Percentiles rank a stretch among this genome's conserved stretches.
Conservation (phyloP, 2,113 vertebrate species). For the Eurystomus gularis region DNA sequence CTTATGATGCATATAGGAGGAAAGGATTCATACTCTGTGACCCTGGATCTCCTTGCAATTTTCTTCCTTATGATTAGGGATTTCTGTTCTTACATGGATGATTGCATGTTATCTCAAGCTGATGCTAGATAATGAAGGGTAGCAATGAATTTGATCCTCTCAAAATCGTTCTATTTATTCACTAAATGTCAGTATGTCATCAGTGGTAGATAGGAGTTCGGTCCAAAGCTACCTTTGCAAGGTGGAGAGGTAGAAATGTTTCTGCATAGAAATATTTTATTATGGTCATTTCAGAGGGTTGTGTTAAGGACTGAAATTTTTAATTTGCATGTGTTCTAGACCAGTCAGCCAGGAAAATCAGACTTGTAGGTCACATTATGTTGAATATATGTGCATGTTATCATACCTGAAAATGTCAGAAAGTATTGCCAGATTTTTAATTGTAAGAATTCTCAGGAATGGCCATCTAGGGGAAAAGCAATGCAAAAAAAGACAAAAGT, state of each 20-base stretch:
- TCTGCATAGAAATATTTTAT: not conserved
- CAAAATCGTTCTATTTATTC: not conserved
- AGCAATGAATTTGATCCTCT: not conserved
- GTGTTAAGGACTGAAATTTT: not conserved
- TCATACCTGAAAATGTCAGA: slow-evolving; percentile 8
- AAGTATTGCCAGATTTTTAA: not conserved
- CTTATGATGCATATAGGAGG: not conserved
- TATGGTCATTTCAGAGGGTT: not conserved
- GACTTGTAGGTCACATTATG: not conserved
- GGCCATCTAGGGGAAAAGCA: not conserved
- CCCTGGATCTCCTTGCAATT: not conserved
- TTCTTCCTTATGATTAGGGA: not conserved
- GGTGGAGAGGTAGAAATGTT: not conserved
- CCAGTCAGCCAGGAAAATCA: not conserved
- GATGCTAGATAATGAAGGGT: not conserved
- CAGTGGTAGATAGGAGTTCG: not conserved
- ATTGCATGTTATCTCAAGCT: not conserved
- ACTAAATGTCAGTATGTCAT: not conserved
- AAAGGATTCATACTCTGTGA: not conserved
- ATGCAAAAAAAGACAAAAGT: not conserved
- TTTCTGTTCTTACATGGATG: not conserved
- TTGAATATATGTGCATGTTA: not conserved
- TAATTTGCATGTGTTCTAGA: not conserved
- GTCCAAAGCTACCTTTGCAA: not conserved
- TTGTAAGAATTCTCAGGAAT: not conserved